Percentiles rank a stretch among this genome's conserved stretches.
These are phyloP conservation scores for Eumeta japonica DNA, from an alignment of 1,140 invertebrate genomes.

Conservation along the genomic window DNA sequence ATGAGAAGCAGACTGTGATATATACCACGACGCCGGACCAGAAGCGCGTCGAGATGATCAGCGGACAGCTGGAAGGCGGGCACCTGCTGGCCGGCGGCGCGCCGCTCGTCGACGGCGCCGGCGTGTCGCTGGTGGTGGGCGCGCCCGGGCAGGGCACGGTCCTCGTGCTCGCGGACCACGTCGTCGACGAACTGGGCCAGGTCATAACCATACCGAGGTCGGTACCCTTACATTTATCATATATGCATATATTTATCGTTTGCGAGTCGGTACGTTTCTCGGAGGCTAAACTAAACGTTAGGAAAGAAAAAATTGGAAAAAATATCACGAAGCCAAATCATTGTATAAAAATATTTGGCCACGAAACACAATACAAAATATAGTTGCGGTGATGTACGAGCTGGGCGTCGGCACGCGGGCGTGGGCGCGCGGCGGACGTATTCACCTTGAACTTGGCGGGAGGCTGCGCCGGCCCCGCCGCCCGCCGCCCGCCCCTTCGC, in stretches of 20 bases:
- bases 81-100: slow-evolving; percentile 40
- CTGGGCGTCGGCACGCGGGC: slow-evolving; percentile 20
- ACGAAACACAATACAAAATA: neutral
- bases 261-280: no score
- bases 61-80: slow-evolving; percentile 47
- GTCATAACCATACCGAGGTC: slow-evolving; percentile 57
- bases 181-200: slow-evolving; percentile 50
- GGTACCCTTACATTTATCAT: slow-evolving; percentile 5
- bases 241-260: neutral
- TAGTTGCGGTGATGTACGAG: neutral
- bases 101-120: slow-evolving; percentile 44
- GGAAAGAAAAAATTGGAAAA: no score
- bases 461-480: neutral
- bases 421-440: slow-evolving; percentile 49
- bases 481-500: no score
- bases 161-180: slow-evolving; percentile 49
- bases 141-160: slow-evolving; percentile 46
- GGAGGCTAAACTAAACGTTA: no score
- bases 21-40: slow-evolving; percentile 68
- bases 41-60: slow-evolving; percentile 56
- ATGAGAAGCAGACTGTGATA: slow-evolving; percentile 77
- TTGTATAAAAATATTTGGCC: no score
- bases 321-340: no score
- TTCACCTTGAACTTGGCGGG: slow-evolving; percentile 53
- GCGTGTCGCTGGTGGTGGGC: slow-evolving; percentile 50